These are phyloP conservation scores for Bothrops alternatus DNA, from an alignment of 2,797 vertebrate genomes.

Conservation along the genomic window DNA sequence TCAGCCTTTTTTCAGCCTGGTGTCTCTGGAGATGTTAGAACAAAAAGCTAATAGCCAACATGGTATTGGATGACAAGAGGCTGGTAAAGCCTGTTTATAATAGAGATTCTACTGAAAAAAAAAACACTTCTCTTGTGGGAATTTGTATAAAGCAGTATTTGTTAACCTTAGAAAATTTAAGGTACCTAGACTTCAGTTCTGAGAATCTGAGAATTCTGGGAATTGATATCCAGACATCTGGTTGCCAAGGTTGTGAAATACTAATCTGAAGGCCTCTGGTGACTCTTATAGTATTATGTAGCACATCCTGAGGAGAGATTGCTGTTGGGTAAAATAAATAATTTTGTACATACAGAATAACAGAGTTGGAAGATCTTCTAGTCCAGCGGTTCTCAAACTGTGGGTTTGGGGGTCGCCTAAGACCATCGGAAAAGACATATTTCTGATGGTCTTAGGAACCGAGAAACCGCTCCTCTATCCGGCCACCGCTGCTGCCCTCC, in stretches of 20 bases:
- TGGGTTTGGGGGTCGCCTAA: no score
- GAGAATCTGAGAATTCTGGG: no score
- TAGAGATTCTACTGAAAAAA: neutral
- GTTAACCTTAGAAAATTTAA: no score
- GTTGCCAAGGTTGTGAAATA: no score
- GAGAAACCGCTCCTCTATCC: no score
- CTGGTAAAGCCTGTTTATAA: neutral
- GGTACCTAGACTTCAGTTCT: no score
- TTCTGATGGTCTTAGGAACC: no score
- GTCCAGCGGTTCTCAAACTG: no score
- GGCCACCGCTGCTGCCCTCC: no score
- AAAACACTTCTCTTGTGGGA: neutral
- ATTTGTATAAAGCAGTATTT: neutral
- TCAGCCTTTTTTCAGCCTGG: neutral
- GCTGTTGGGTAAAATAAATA: neutral
- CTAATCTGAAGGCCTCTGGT: neutral
- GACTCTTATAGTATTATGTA: neutral
- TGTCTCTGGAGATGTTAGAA: neutral
- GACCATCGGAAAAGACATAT: no score
- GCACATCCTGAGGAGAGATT: neutral
- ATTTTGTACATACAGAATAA: neutral
- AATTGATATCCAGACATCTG: no score
- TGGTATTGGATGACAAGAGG: neutral
- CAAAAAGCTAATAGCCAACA: neutral
- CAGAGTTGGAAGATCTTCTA: no score